Conservation (phyloP, 1,140 invertebrate species). For the Pseudomyrmex concolor region DNA sequence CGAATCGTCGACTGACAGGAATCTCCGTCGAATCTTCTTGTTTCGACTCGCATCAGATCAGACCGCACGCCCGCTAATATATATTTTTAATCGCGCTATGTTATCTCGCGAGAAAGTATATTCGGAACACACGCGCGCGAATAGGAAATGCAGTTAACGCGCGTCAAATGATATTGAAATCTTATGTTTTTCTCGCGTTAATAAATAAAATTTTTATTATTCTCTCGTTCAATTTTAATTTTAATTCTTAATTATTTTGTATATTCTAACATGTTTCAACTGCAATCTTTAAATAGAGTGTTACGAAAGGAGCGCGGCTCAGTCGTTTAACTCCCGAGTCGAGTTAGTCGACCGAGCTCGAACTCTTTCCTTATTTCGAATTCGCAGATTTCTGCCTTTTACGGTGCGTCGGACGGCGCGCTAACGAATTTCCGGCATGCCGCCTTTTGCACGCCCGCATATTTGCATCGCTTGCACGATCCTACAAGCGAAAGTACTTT, state of each 20-base stretch:
- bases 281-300: background rate
- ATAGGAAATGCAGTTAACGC: no score
- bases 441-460: slow-evolving; percentile 29
- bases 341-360: no score
- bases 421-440: slow-evolving; percentile 40
- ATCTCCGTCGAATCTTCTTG: slow-evolving; percentile 38
- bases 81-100: background rate
- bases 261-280: no score
- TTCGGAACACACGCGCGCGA: background rate
- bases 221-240: no score
- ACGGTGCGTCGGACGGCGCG: background rate
- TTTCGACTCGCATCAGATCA: background rate
- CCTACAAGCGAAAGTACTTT: slow-evolving; percentile 57
- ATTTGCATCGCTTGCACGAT: slow-evolving; percentile 33
- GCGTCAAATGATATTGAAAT: no score
- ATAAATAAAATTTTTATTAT: no score
- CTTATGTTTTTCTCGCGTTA: no score
- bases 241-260: no score
- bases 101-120: background rate
- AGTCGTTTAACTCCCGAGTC: background rate
- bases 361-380: background rate
- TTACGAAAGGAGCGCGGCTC: background rate
- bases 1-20: slow-evolving; percentile 62
- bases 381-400: background rate
- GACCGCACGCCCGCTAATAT: slow-evolving; percentile 6